phyloP scores from a whole-genome alignment of 2,113 vertebrate species.

The Cheirogaleus medius region DNA sequence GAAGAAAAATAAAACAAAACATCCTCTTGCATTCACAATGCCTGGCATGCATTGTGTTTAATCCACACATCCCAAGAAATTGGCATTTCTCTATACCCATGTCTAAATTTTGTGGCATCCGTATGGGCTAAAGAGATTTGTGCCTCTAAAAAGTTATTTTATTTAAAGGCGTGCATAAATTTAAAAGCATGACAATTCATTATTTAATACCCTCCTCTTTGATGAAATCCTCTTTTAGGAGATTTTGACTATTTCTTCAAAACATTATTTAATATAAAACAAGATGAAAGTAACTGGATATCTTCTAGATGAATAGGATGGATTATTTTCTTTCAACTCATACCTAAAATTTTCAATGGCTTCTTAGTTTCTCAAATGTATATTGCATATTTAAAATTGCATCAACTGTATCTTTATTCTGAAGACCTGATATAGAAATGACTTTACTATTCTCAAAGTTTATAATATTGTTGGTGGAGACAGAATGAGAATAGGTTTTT shows the following conservation, averaged over 20 bases:
- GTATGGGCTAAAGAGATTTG: constrained; percentile 34
- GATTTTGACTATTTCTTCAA: constrained; percentile 56
- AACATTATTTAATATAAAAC: constrained; percentile 51
- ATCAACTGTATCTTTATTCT: not conserved
- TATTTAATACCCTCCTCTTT: constrained; percentile 47
- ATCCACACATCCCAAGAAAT: not conserved
- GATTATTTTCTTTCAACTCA: constrained; percentile 60
- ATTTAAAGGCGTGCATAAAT: constrained; percentile 47
- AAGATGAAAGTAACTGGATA: constrained; percentile 54
- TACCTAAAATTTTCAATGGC: constrained; percentile 18
- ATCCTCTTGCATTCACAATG: not conserved
- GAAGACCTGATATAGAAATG: not conserved
- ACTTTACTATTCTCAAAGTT: not conserved
- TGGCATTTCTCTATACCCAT: constrained; percentile 24
- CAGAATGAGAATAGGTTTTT: not conserved
- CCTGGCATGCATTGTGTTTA: not conserved
- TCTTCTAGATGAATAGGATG: constrained; percentile 6
- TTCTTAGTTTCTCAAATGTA: constrained; percentile 43
- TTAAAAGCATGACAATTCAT: constrained; percentile 57
- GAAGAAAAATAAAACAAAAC: not conserved
- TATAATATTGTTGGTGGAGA: not conserved
- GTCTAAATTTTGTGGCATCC: constrained; percentile 58
- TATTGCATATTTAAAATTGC: not conserved
- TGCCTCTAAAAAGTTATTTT: constrained; percentile 47
- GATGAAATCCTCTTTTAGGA: constrained; percentile 55